Base-by-base conservation (phyloP, 2,888 invertebrate genomes). In the Sesia apiformis region DNA sequence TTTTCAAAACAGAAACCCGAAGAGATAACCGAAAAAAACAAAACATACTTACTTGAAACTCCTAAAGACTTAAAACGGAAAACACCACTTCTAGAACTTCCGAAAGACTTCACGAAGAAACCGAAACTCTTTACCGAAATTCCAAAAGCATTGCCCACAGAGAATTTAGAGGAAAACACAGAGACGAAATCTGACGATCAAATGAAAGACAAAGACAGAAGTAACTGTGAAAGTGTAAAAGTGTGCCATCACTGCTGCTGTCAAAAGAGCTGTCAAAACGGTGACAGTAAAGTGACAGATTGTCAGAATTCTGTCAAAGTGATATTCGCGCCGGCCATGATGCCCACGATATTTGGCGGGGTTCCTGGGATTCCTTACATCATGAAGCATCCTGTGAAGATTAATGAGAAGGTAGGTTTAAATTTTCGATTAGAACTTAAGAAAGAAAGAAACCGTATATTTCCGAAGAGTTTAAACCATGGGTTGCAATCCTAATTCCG, bases 291-390 rank as follows among this genome's bases (percentile, higher is more conserved):
- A 58, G 55, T 56, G 39, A 39, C 38, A 51, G 63, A 63, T 59
- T 81, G 79, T 63, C 73, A 75, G 55, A 68, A 62, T 56, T 64
- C 76, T 50, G 81, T 85, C 51, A 85, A 85, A 69, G 81, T 87
- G 56, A 83, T 87, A 0, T 81, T 88, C 55, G 79, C 88, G 1
- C 84, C 87, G 58, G 74, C 85, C 0, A 87, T 88, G 87, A 78
- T 88, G 78, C 81, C 86, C 0, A 76, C 84, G 0, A 69, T 87
- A 2, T 85, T 79, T 8, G 81, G 82, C 0, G 69, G 75, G 0
- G 65, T 84, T 0, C 76, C 83, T 0, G 80, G 78, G 0, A 68
- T 82, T 0, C 87, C 85, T 0, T 88, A 84, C 40, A 67, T 88
- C 6, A 56, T 87, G 53, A 82, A 86, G 38, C 76, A 63, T 3